These are phyloP conservation scores for Achlya flavicornis DNA, from an alignment of 2,888 invertebrate species.

Conservation along the genomic window DNA sequence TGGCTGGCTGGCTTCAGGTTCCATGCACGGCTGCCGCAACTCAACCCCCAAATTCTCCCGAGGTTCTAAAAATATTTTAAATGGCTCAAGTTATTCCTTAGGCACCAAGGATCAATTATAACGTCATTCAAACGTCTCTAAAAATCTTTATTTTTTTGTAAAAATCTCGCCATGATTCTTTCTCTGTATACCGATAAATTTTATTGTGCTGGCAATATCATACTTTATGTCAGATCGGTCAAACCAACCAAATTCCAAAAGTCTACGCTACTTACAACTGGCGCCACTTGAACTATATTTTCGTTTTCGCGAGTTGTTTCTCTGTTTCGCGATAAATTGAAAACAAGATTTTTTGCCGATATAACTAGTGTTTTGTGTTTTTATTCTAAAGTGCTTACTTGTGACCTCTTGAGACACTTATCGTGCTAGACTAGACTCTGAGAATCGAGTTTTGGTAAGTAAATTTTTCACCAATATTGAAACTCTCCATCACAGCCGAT, in stretches of 20 bases:
- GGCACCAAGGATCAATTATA: too few relatives aligned
- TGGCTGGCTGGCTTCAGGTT: too few relatives aligned
- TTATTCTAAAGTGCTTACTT: not conserved
- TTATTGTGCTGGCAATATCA: slow-evolving; percentile 8
- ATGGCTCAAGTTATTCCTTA: too few relatives aligned
- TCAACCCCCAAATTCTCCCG: too few relatives aligned
- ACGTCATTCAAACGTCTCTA: too few relatives aligned
- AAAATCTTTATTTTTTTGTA: too few relatives aligned
- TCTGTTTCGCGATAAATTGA: not conserved
- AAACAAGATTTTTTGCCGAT: not conserved
- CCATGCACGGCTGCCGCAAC: too few relatives aligned
- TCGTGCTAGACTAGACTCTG: not conserved
- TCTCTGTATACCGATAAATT: too few relatives aligned
- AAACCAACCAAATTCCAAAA: not conserved
- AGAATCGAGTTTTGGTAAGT: slow-evolving; percentile 11
- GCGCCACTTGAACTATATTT: not conserved
- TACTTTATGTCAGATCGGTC: not conserved
- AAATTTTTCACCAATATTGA: slow-evolving; percentile 16
- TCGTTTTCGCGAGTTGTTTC: not conserved
- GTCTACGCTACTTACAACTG: not conserved
- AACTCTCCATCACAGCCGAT: slow-evolving; percentile 61
- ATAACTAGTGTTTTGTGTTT: not conserved
- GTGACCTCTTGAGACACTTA: not conserved
- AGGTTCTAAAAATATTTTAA: too few relatives aligned
- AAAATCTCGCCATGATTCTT: too few relatives aligned